Conservation (phyloP, 2,113 vertebrate species). For the Cygnus buccinator region DNA sequence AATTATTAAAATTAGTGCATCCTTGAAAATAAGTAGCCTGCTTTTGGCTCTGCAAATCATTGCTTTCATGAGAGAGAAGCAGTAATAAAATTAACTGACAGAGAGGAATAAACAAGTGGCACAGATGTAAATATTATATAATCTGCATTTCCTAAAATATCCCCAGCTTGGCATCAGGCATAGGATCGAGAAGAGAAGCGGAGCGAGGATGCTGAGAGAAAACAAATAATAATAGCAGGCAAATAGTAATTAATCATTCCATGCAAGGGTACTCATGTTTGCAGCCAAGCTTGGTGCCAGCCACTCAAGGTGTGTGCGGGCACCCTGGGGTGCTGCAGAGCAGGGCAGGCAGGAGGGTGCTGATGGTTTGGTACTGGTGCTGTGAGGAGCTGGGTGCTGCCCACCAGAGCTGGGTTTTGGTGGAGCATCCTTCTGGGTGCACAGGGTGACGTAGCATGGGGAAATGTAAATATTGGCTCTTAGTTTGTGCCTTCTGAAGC, state of each 20-base stretch:
- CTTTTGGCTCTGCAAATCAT: constrained; percentile 53
- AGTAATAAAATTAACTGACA: constrained; percentile 48
- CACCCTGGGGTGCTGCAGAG: too few relatives aligned
- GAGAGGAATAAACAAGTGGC: constrained; percentile 55
- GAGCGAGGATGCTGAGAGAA: constrained; percentile 35
- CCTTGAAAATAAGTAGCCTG: constrained; percentile 4
- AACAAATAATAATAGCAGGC: constrained; percentile 46
- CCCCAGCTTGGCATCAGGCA: constrained; percentile 23
- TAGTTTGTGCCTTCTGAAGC: background rate
- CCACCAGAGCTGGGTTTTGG: fast-evolving
- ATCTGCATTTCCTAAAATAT: constrained; percentile 63
- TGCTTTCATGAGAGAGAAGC: constrained; percentile 39
- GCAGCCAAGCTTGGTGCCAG: background rate
- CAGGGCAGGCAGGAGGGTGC: background rate
- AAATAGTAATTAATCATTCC: constrained; percentile 48
- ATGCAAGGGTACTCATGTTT: background rate
- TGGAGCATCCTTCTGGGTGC: fast-evolving
- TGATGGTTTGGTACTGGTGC: fast-evolving
- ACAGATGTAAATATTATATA: constrained; percentile 74
- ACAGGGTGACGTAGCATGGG: constrained; percentile 1
- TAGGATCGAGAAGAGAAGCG: background rate
- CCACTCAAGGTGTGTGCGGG: background rate
- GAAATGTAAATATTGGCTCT: background rate
- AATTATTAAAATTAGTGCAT: constrained; percentile 67
- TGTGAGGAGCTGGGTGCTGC: background rate